These are phyloP conservation scores for Calyptomena viridis DNA, from an alignment of 2,113 vertebrate species.

Conservation along the genomic window DNA sequence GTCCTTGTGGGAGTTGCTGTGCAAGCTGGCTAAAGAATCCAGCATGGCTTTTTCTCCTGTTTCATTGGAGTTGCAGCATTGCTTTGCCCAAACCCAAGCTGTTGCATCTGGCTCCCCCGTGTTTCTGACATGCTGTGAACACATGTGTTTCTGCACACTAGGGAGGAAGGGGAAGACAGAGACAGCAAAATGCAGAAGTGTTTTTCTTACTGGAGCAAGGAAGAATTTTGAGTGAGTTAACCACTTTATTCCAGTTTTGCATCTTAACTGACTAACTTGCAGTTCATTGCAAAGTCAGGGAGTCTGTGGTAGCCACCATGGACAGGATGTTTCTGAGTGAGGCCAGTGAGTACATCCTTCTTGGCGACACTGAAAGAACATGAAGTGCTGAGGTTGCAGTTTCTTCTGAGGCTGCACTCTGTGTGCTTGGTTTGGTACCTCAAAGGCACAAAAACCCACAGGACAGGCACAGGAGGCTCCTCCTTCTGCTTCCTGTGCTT, in stretches of 20 bases:
- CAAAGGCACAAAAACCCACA: background rate
- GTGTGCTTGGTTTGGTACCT: background rate
- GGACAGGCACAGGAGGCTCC: background rate
- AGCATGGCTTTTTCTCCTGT: background rate
- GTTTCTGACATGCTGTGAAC: background rate
- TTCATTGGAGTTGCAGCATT: background rate
- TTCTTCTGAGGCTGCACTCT: background rate
- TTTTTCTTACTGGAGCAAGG: background rate
- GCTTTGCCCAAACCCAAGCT: background rate
- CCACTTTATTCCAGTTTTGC: background rate
- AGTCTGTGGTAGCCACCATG: fast-evolving
- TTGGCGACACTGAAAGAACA: fast-evolving
- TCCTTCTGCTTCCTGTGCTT: background rate
- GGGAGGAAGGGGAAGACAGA: background rate
- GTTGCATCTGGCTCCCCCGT: background rate
- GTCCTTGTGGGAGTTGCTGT: background rate
- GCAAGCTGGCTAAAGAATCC: background rate
- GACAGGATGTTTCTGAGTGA: background rate
- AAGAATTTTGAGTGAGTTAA: background rate
- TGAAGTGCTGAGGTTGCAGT: background rate
- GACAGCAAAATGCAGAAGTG: background rate
- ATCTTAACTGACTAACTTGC: background rate
- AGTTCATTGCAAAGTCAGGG: background rate
- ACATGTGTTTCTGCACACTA: fast-evolving
- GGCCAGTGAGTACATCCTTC: background rate